Evolutionary conservation across 2,113 vertebrate species (phyloP).

Genomic region (Melanerpes aurifrons): DNA sequence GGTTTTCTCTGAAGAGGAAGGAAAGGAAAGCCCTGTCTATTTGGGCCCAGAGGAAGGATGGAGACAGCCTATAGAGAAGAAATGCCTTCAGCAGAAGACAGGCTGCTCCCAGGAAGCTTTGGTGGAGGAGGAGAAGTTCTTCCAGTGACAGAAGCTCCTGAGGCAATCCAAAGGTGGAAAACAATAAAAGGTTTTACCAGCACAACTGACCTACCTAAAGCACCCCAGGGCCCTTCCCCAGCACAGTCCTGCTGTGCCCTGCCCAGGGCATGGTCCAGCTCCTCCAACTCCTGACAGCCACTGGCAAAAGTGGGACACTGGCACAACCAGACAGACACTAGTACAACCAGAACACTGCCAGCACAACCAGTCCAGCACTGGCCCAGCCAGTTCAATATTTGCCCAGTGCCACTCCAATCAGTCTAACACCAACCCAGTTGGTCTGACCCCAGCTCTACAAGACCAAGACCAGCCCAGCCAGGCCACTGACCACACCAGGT

Average conservation of each 20-base stretch:
- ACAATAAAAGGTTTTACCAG: neutral
- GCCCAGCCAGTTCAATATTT: neutral
- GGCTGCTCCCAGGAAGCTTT: neutral
- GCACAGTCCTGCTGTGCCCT: neutral
- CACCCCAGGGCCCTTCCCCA: neutral
- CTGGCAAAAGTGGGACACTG: neutral
- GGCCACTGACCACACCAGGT: neutral
- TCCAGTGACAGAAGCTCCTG: neutral
- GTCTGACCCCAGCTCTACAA: neutral
- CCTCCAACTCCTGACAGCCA: neutral
- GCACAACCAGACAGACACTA: neutral
- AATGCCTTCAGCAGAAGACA: neutral
- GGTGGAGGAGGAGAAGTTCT: neutral
- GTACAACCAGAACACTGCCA: neutral
- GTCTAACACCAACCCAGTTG: neutral
- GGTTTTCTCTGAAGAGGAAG: neutral
- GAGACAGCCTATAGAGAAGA: neutral
- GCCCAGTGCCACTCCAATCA: neutral
- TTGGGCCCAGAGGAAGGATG: neutral
- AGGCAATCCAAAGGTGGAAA: neutral
- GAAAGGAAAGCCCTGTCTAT: neutral
- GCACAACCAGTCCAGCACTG: too few species aligned
- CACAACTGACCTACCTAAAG: neutral
- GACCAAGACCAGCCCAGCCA: neutral
- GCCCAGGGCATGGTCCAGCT: neutral